These are phyloP conservation scores for Pelobates fuscus DNA, from an alignment of 2,113 vertebrate species.

Conservation along the genomic window DNA sequence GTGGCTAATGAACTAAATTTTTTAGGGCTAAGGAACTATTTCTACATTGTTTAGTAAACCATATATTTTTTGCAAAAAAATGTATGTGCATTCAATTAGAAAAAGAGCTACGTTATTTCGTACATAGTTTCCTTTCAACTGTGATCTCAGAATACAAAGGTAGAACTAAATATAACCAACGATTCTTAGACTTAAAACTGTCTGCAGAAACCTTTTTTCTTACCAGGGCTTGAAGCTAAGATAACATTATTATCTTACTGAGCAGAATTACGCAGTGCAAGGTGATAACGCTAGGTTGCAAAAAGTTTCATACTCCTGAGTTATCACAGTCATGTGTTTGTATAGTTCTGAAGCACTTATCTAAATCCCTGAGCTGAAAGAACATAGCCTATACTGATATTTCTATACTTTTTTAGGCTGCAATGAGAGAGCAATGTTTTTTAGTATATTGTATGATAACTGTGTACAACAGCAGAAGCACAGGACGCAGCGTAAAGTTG, in stretches of 20 bases:
- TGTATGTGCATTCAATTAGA: too few relatives aligned
- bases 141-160: too few relatives aligned
- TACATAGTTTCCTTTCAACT: too few relatives aligned
- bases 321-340: slow-evolving; percentile 76
- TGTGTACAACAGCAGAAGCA: too few relatives aligned
- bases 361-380: slow-evolving; percentile 75
- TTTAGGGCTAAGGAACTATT: too few relatives aligned
- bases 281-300: slow-evolving; percentile 70
- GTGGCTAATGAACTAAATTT: too few relatives aligned
- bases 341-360: slow-evolving; percentile 74
- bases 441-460: slow-evolving; percentile 67
- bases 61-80: too few relatives aligned
- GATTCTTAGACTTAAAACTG: slow-evolving; percentile 10
- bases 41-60: too few relatives aligned
- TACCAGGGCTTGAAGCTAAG: slow-evolving; percentile 64
- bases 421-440: slow-evolving; percentile 70
- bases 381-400: slow-evolving; percentile 75
- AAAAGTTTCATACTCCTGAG: slow-evolving; percentile 65
- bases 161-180: too few relatives aligned
- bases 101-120: too few relatives aligned
- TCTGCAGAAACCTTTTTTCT: slow-evolving; percentile 57
- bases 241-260: slow-evolving; percentile 71
- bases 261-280: slow-evolving; percentile 70
- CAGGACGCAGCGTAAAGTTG: slow-evolving; percentile 44
- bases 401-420: slow-evolving; percentile 37